phyloP scores from a whole-genome alignment of 2,888 invertebrate species.

The Drosophila parthenogenetica region DNA sequence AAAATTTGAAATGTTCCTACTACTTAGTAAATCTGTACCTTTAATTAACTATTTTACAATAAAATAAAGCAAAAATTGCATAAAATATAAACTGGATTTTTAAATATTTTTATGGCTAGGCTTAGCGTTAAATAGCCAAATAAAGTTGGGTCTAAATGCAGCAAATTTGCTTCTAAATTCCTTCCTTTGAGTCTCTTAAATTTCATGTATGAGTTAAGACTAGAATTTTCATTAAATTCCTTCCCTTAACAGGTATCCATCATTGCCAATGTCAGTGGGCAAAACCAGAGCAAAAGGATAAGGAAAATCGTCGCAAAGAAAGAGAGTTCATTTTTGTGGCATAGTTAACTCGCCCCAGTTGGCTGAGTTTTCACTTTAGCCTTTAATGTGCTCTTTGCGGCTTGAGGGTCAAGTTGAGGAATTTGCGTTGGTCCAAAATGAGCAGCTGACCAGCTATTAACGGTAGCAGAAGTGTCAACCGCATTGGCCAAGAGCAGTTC shows the following conservation, averaged over 20 bases:
- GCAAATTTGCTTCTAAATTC: no score
- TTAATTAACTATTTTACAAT: background rate
- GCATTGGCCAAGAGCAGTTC: slow-evolving; percentile 62
- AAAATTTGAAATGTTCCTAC: slow-evolving; percentile 31
- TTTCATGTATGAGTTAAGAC: background rate
- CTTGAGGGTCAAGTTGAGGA: slow-evolving; percentile 76
- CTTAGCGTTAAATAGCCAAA: no score
- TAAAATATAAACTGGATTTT: background rate
- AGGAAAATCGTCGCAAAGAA: no score
- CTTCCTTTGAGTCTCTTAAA: background rate
- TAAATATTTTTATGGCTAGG: no score
- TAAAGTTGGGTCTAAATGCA: no score
- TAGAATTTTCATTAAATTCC: slow-evolving; percentile 3
- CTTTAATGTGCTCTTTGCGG: slow-evolving; percentile 81
- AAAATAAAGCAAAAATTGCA: slow-evolving; percentile 38
- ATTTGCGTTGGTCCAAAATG: slow-evolving; percentile 53
- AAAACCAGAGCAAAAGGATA: no score
- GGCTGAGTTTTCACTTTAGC: slow-evolving; percentile 66
- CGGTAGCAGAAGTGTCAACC: slow-evolving; percentile 80
- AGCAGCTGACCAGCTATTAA: slow-evolving; percentile 69
- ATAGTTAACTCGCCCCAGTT: slow-evolving; percentile 31
- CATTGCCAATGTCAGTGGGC: slow-evolving; percentile 28
- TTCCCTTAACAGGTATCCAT: slow-evolving; percentile 30
- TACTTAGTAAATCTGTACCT: slow-evolving; percentile 24
- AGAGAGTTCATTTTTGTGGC: slow-evolving; percentile 55